Evolutionary conservation across 2,113 vertebrate species (phyloP).

Genomic region (Poicephalus gulielmi): DNA sequence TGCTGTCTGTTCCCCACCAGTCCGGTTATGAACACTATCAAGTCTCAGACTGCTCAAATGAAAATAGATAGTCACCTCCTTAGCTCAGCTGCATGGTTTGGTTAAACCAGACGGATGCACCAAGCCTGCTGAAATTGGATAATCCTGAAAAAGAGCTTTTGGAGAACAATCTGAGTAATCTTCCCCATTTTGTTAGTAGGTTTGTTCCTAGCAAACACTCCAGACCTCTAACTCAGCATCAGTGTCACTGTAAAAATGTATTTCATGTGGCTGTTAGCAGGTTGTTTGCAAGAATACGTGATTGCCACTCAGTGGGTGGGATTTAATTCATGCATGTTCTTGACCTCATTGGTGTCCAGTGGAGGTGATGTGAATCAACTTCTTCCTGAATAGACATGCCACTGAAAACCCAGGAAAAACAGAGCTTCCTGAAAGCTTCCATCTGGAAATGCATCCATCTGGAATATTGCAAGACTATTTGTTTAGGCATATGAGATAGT

Average conservation of each 20-base stretch:
- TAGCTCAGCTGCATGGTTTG: not conserved
- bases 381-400: not conserved
- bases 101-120: not conserved
- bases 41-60: not conserved
- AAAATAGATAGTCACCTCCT: rapidly evolving
- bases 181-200: not conserved
- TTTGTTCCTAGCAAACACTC: not conserved
- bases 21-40: not conserved
- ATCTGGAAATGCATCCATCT: not conserved
- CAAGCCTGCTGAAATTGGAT: not conserved
- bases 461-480: not conserved
- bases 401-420: not conserved
- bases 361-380: not conserved
- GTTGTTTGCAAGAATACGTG: not conserved
- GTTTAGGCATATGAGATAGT: not conserved
- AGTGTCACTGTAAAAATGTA: not conserved
- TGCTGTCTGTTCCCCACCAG: not conserved
- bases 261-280: not conserved
- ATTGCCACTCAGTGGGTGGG: not conserved
- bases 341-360: not conserved
- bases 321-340: not conserved
- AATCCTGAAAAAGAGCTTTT: not conserved
- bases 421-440: not conserved
- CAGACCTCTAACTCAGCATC: not conserved
- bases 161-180: not conserved